phyloP scores from a whole-genome alignment of 2,797 vertebrate genomes.

The Sternotherus odoratus region DNA sequence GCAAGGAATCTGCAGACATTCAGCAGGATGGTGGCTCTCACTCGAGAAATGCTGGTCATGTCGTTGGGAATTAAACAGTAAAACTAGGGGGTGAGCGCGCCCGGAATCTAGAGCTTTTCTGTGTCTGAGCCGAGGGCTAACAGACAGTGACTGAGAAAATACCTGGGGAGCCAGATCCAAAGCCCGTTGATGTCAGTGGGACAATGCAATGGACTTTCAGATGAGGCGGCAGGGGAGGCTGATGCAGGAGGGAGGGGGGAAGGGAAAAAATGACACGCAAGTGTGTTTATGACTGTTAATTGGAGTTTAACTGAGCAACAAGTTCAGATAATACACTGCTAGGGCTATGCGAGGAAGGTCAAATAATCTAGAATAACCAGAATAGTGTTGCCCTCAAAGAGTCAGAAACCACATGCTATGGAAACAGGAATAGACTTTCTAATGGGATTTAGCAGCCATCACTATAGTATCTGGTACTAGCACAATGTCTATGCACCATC shows the following conservation, averaged over 20 bases:
- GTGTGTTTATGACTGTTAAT: not conserved
- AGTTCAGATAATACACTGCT: not conserved
- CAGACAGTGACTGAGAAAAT: not conserved
- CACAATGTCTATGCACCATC: not conserved
- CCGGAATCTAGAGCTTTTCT: not conserved
- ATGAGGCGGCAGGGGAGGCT: not conserved
- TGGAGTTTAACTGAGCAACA: not conserved
- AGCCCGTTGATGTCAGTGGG: not conserved
- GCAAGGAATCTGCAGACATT: not conserved
- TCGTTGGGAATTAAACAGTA: not conserved
- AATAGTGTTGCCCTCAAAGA: not conserved
- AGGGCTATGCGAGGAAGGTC: not conserved
- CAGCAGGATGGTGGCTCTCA: not conserved
- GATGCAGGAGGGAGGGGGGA: not conserved
- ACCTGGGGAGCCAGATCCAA: not conserved
- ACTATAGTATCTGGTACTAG: not conserved
- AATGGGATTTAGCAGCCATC: rapidly evolving
- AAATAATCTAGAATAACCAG: not conserved
- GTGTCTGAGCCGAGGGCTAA: not conserved
- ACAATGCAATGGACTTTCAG: not conserved
- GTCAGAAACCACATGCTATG: not conserved
- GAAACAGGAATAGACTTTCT: not conserved
- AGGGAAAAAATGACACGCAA: not conserved
- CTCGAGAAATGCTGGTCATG: not conserved
- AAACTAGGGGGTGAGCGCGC: not conserved